phyloP scores from a whole-genome alignment of 2,113 vertebrate genomes.

The Phylloscopus whistleri region DNA sequence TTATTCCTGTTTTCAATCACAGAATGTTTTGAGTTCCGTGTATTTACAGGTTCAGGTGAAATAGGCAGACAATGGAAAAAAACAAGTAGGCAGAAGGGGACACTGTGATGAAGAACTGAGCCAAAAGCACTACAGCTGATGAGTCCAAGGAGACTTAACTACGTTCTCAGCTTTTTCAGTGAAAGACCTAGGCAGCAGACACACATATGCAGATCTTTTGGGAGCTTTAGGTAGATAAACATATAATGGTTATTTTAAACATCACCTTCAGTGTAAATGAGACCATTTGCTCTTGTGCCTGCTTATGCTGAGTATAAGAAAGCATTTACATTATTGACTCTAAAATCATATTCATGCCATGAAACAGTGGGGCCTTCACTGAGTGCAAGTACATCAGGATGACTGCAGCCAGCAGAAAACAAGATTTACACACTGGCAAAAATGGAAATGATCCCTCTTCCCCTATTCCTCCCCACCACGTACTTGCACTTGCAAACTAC shows the following conservation, averaged over 20 bases:
- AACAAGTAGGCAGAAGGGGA: not conserved
- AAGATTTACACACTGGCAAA: slow-evolving; percentile 44
- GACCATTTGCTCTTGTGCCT: not conserved
- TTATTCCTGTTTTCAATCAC: slow-evolving; percentile 8
- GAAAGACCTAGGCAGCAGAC: not conserved
- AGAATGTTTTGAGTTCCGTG: not conserved
- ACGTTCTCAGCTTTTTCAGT: not conserved
- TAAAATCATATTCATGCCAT: not conserved
- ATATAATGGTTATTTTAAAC: not conserved
- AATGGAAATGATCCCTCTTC: not conserved
- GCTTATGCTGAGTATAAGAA: not conserved
- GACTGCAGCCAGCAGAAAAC: slow-evolving; percentile 18
- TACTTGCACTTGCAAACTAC: slow-evolving; percentile 50
- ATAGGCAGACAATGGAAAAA: not conserved
- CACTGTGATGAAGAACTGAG: not conserved
- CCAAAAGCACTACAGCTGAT: not conserved
- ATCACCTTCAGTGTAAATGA: not conserved
- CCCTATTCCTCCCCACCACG: not conserved
- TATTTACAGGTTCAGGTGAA: not conserved
- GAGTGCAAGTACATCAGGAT: not conserved
- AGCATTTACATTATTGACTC: slow-evolving; percentile 19
- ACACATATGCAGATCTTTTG: not conserved
- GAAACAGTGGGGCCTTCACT: slow-evolving; percentile 1
- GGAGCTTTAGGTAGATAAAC: not conserved
- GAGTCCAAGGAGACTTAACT: not conserved